Base-by-base conservation (phyloP, 2,888 invertebrate species). In the Phoronis australis region DNA sequence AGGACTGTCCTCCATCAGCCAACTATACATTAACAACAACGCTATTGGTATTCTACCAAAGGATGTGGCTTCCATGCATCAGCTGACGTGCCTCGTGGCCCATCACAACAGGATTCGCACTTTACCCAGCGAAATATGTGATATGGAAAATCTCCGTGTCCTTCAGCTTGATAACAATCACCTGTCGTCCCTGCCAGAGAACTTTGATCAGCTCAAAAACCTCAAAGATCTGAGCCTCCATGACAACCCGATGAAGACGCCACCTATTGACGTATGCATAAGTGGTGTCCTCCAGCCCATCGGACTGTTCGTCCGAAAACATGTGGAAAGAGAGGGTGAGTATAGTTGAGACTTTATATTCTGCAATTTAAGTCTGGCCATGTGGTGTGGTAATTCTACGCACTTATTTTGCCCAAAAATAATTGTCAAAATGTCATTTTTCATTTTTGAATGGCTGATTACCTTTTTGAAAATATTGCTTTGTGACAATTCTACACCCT, bases 201-300 rank as follows among this genome's bases (percentile, higher is more conserved):
- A 65, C 39, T 66, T 73, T 50, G 71, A 69, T 46, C 54, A 61
- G 6, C 57, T 73, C 37, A 54, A 50, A 5, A 47, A 52, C 6
- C 56, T 73, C 41, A 66, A 61, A 20, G 69, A 70, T 42, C 59
- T 73, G 5, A 59, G 66, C 24, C 66, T 74, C 31, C 62, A 72
- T 46, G 62, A 66, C 51, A 74, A 74, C 56, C 70, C 71, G 5
- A 47, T 73, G 40, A 61, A 63, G 48, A 65, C 60, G 3, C 74
- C 74, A 9, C 74, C 74, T 2, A 64, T 65, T 57, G 72, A 72
- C 47, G 69, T 74, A 4, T 69, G 69, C 51, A 64, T 69, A 12
- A 68, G 71, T 42, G 74, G 74, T 1, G 66, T 70, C 1, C 50
- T 71, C 27, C 68, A 71, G 45, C 72, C 74, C 3, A 73, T 74